Evolutionary conservation across 1,140 invertebrate genomes (phyloP), one percentile per base, ranked within the genome.

Genomic region (Nylanderia fulva): DNA sequence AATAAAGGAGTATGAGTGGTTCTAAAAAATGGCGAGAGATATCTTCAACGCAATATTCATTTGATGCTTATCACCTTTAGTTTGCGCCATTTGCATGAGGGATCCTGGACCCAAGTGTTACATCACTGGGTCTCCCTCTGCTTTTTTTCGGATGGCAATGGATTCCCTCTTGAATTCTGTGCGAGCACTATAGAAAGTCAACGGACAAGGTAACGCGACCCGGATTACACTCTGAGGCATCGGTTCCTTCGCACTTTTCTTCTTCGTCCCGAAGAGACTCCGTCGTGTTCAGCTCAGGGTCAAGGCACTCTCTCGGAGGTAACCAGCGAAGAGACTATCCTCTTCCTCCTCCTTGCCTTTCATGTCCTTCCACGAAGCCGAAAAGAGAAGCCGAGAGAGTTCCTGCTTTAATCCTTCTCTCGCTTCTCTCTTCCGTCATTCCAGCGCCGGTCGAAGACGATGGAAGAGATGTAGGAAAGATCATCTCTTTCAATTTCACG

Each of bases 211-310:
- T 91, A 91, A 86, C 87, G 86, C 92, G 92, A 92, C 90, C 92
- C 90, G 91, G 90, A 93, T 93, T 92, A 91, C 88, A 84, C 87
- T 87, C n/a, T 76, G 79, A 88, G 72, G 77, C 88, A 84, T 90
- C 83, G 86, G 75, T 92, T 86, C 85, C 86, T 93, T 92, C 84
- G 92, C 87, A 92, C 91, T 93, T 93, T 93, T 93, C 91, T 91
- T 90, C 87, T 85, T 90, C 87, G 87, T 87, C 68, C 18, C 71
- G 66, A 88, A 85, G 86, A 85, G 80, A 91, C 90, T 90, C 84
- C 88, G 66, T 52, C 88, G 66, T 36, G 64, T 54, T 71, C 66
- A 27, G 87, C 88, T 86, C 89, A 92, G 89, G 93, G 93, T 94
- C 93, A 94, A 94, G 92, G 92, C 86, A 93, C 93, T 93, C 90